phyloP scores from a whole-genome alignment of 2,888 invertebrate genomes.

The Sussaba pulchella region DNA sequence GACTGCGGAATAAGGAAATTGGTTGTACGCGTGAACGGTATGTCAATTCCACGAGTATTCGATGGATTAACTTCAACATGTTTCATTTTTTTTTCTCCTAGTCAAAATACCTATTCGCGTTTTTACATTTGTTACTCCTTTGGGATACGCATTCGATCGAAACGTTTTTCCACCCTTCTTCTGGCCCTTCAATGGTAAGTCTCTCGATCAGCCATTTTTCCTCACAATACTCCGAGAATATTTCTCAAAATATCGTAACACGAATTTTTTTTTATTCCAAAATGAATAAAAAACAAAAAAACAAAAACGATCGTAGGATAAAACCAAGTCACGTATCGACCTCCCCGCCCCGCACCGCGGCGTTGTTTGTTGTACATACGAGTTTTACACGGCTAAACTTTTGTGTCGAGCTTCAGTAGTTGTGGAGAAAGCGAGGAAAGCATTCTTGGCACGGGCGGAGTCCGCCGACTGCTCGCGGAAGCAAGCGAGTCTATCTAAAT shows the following conservation, averaged over 20 bases:
- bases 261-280: neutral
- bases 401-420: neutral
- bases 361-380: neutral
- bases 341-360: too few relatives aligned
- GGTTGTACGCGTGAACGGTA: neutral
- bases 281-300: too few relatives aligned
- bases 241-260: too few relatives aligned
- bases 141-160: neutral
- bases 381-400: slow-evolving; percentile 3
- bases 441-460: slow-evolving; percentile 7
- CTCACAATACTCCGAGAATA: too few relatives aligned
- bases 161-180: too few relatives aligned
- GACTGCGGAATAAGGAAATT: slow-evolving; percentile 11
- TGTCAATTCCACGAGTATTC: neutral
- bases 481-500: slow-evolving; percentile 60
- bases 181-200: too few relatives aligned
- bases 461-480: slow-evolving; percentile 11
- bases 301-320: neutral
- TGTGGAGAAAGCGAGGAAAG: slow-evolving; percentile 18
- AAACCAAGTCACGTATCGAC: neutral
- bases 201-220: too few relatives aligned
- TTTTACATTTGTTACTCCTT: slow-evolving; percentile 6
- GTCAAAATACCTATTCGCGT: slow-evolving; percentile 21
- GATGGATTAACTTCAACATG: slow-evolving; percentile 2
- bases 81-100: slow-evolving; percentile 3